phyloP scores from a whole-genome alignment of 2,797 vertebrate species.

The Bradypus variegatus region DNA sequence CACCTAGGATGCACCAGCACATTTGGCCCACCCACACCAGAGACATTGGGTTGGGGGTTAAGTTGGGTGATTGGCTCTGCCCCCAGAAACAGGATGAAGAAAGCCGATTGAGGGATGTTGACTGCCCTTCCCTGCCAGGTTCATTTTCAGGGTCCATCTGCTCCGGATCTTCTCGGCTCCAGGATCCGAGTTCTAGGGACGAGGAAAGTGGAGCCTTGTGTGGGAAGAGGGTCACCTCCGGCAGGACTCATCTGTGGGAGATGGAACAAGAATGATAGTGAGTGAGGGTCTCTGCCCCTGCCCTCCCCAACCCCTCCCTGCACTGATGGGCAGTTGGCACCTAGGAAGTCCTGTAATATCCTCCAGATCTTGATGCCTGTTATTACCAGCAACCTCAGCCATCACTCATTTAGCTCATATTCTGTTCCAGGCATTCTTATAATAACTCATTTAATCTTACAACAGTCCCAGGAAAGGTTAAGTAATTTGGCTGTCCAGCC shows the following conservation, averaged over 20 bases:
- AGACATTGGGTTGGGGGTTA: not conserved
- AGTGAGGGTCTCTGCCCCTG: not conserved
- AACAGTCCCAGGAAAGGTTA: not conserved
- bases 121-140: conserved; percentile 13
- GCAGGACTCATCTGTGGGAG: conserved; percentile 81
- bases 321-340: not conserved
- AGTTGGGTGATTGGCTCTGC: not conserved
- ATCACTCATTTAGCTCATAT: not conserved
- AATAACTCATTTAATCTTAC: not conserved
- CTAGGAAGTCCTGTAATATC: not conserved
- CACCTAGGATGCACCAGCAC: not conserved
- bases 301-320: not conserved
- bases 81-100: not conserved
- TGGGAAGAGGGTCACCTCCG: conserved; percentile 71
- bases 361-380: not conserved
- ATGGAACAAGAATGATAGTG: not conserved
- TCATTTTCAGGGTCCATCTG: conserved; percentile 16
- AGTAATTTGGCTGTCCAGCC: not conserved
- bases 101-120: not conserved
- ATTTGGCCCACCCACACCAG: not conserved
- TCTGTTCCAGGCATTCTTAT: not conserved
- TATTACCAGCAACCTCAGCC: not conserved
- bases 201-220: not conserved
- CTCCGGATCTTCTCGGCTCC: conserved; percentile 2
- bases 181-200: conserved; percentile 1